Conservation (phyloP, 1,140 invertebrate genomes). For the Gryllus bimaculatus region DNA sequence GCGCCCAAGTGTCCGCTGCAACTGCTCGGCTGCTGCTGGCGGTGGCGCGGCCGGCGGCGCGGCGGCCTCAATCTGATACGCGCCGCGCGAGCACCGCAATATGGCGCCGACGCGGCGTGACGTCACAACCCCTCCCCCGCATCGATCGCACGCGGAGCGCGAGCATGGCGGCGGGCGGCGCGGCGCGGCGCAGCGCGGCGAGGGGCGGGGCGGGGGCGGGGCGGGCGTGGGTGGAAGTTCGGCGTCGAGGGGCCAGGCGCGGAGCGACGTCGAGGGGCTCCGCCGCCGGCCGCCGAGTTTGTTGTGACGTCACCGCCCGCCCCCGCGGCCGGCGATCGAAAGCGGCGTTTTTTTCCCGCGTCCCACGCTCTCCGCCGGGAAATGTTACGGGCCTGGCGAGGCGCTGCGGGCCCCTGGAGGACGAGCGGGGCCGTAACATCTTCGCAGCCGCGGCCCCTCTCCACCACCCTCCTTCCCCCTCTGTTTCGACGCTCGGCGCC, state of each 20-base stretch:
- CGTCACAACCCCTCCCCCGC: neutral
- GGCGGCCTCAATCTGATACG: neutral
- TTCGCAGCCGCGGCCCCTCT: neutral
- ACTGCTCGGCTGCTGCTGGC: neutral
- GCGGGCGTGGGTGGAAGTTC: too few relatives aligned
- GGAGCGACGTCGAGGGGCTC: neutral
- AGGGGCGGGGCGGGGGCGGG: too few relatives aligned
- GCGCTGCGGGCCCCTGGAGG: neutral
- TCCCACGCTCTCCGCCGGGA: neutral
- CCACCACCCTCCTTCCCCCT: too few relatives aligned
- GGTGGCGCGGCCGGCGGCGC: too few relatives aligned
- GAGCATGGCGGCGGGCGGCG: neutral
- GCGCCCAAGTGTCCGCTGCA: too few relatives aligned
- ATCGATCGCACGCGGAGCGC: neutral
- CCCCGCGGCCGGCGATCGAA: neutral
- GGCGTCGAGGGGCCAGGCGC: too few relatives aligned
- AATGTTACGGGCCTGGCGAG: neutral
- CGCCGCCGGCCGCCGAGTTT: neutral
- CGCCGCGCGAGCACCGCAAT: neutral
- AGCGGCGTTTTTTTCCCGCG: neutral
- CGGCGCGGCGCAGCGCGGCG: too few relatives aligned
- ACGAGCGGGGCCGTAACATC: neutral
- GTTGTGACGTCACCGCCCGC: neutral
- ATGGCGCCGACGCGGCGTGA: slow-evolving; percentile 1
- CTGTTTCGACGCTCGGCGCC: too few relatives aligned